Base-by-base conservation (phyloP, 2,113 vertebrate genomes). In the Holacanthus passer region DNA sequence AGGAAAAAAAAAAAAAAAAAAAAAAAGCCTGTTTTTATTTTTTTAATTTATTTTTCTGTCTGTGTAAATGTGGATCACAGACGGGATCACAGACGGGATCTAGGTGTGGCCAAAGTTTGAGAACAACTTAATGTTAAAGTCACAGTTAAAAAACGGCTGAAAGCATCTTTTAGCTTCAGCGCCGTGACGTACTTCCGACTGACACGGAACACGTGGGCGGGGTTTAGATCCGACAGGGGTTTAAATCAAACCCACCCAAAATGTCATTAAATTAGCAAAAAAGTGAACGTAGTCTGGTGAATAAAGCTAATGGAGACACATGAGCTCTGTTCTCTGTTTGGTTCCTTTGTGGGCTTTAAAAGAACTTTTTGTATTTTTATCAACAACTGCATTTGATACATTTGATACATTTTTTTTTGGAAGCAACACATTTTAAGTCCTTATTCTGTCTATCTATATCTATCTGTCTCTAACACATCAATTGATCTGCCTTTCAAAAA, bases 51-150 rank as follows among this genome's bases (percentile, higher is more conserved):
- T 79, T 90, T 81, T 86, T 82, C 37, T 50, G 27, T 37, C 52
- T 59, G 81, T 77, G 67, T 81, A 94, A 93, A 92, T 86, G 91
- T 90, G 86, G 73, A n/a, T n/a, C n/a, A n/a, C n/a, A n/a, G n/a
- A n/a, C n/a, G n/a, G n/a, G n/a, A n/a, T n/a, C n/a, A n/a, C n/a
- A n/a, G n/a, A n/a, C 92, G 92, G 92, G 90, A 93, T 94, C 90
- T 93, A 94, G 94, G 94, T 94, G 94, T 94, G 94, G 94, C 90
- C 91, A 94, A 95, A 95, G 81, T 94, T 93, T 93, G 85, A 84
- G 69, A 82, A 81, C 81, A 90, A 94, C 87, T 94, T 91, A 89
- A 88, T 90, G 83, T 84, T 89, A 85, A 88, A 90, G 74, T 85
- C 73, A 81, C 88, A 83, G 79, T 47, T 72, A 50, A 79, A 37